Evolutionary conservation across 2,888 invertebrate genomes (phyloP), one percentile per base, ranked within the genome.

Genomic region (Rapana venosa): DNA sequence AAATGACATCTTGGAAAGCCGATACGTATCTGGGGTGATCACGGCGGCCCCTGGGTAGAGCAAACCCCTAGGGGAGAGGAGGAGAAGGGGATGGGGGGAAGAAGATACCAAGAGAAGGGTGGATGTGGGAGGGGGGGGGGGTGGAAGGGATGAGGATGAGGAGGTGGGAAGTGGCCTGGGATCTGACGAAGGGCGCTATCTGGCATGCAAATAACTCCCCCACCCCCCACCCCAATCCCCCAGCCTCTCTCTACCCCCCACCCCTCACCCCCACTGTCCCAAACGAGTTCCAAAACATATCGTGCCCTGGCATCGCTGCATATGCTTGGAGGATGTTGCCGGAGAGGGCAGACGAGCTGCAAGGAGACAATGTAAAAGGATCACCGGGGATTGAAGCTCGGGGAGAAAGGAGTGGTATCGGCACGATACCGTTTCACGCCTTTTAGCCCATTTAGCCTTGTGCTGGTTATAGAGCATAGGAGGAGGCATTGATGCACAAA

Each of bases 1-100:
- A 88, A 88, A 88, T 88, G 56, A 88, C 81, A 79, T 88, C 88
- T 88, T 88, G 58, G 88, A 79, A 88, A 81, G 66, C 58, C 35
- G 88, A 88, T 88, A 88, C 88, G 83, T 83, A 88, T 88, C 88
- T 88, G n/a, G 88, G 79, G 88, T 32, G 81, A 88, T 88, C 83
- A 13, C 83, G 88, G 32, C 88, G 30, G 30, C 81, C 81, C 81
- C 81, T 17, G 81, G 81, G 81, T 22, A 22, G 81, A 36, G 47
- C 81, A 81, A 36, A 36, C 36, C 66, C 81, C 36, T 47, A 36
- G 58, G 17, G n/a, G 83, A 22, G 47, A 32, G 79, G 35, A 35
- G 79, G 20, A 26, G 26, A 79, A 15, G 35, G 26, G n/a, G 26
- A n/a, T 47, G 47, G 47, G 47, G 47, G 47, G 8, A 47, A 47